Percentiles rank a stretch among this genome's conserved stretches.
Evolutionary conservation across 2,797 vertebrate species (phyloP).

Genomic region (Tauraco hartlaubi): DNA sequence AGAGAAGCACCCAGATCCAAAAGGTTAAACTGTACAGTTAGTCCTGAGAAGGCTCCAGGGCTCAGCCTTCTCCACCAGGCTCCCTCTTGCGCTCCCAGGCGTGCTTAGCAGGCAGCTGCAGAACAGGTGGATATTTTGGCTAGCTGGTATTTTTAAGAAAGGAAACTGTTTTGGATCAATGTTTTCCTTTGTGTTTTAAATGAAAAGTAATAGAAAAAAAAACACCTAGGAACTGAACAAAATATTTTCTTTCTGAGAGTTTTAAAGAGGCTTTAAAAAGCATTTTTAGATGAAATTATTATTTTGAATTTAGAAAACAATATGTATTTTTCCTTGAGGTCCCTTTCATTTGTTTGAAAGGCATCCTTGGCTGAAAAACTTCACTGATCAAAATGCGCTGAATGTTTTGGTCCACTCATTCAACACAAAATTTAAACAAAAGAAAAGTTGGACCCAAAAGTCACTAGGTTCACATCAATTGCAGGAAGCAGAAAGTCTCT

Average conservation of each 20-base stretch:
- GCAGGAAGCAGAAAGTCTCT: background rate
- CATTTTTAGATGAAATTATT: background rate
- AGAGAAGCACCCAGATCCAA: background rate
- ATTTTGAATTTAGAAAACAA: background rate
- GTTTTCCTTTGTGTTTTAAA: background rate
- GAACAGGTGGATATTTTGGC: background rate
- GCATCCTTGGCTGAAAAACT: background rate
- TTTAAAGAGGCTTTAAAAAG: background rate
- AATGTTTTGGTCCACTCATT: background rate
- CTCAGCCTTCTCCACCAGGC: background rate
- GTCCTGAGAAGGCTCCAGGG: background rate
- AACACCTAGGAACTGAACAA: background rate
- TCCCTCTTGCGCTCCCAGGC: conserved; percentile 39
- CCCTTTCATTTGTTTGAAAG: background rate
- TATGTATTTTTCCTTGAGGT: background rate
- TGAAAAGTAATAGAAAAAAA: background rate
- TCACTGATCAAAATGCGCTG: background rate
- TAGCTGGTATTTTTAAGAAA: background rate
- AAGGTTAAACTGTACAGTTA: background rate
- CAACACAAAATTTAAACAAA: background rate
- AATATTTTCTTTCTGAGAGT: background rate
- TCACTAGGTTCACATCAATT: background rate
- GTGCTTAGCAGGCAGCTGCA: rapidly evolving
- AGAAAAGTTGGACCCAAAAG: background rate
- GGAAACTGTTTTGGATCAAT: background rate